Evolutionary conservation across 2,888 invertebrate species (phyloP), one percentile per base, ranked within the genome.

Genomic region (Euzetes globulus): DNA sequence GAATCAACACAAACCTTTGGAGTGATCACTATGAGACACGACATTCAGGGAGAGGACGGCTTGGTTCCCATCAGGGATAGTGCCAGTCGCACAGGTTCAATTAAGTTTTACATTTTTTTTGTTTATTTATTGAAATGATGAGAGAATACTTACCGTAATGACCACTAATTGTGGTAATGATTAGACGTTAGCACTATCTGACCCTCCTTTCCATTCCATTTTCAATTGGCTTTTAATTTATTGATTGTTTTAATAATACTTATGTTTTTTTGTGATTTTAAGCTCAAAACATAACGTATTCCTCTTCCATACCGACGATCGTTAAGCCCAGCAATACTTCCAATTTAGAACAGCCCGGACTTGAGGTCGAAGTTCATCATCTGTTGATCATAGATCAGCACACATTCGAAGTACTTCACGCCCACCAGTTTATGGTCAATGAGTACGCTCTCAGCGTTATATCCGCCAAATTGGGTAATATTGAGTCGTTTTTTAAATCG

Each of bases 391-490:
- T 98, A 76, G 95, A 98, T 85, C 94, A 96, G 81, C 94, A 97
- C 83, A 97, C 96, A 0, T 97, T 97, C 83, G 96, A 97, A 86
- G 94, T 97, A 22, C 85, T 97, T 55, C 96, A 97, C 84, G 90
- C 94, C 0, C 95, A 97, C 84, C 94, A 95, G 80, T 87, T 99
- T 80, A 89, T 91, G 87, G 88, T 90, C 13, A 90, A 89, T 78
- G 99, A 99, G 84, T 93, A 91, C 82, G 94, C 92, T 15, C 87
- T 94, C 83, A 92, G 94, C 37, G 85, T 98, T 74, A 90, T 94
- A 80, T 95, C 95, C 1, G 91, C 93, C 75, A 89, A 88, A 81
- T 85, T 97, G 71, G 94, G 94, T 1, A 68, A n/a, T 25, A 25
- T 15, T n/a, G n/a, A n/a, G n/a, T n/a, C n/a, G n/a, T 52, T 15